Percentiles rank a stretch among this genome's conserved stretches.
Conservation (phyloP, 37 sponge, comb jelly and placozoan species). For the Geodia barretti region DNA sequence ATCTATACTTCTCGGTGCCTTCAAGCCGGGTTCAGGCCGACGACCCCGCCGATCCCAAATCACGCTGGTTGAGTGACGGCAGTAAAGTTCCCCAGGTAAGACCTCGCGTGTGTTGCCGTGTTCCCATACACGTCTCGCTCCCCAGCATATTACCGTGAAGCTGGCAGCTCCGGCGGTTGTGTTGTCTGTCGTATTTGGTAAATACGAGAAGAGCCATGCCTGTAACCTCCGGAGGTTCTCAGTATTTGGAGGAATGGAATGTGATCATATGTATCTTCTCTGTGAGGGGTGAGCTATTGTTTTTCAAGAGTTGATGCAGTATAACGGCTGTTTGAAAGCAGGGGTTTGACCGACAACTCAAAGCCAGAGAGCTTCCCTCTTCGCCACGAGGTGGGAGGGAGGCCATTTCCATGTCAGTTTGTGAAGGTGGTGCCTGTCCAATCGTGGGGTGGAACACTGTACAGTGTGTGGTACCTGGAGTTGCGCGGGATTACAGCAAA, state of each 20-base stretch:
- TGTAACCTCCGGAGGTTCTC: conserved; percentile 78
- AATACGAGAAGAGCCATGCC: conserved; percentile 81
- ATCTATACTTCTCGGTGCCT: too few relatives aligned
- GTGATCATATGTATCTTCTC: conserved; percentile 37
- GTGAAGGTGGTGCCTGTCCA: conserved; percentile 76
- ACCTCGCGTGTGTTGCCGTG: neutral
- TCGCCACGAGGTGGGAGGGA: conserved; percentile 30
- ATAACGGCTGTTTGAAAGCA: neutral
- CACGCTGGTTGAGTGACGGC: conserved; percentile 78
- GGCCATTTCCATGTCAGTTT: conserved; percentile 58
- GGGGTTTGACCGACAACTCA: conserved; percentile 59
- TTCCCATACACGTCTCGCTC: too few relatives aligned
- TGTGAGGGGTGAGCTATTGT: conserved; percentile 53
- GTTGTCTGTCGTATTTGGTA: conserved; percentile 73
- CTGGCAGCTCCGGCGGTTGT: conserved; percentile 66
- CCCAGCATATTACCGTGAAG: conserved; percentile 66
- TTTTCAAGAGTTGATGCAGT: neutral
- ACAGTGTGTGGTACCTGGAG: conserved; percentile 88
- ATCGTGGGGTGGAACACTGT: conserved; percentile 73
- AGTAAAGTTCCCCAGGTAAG: conserved; percentile 72
- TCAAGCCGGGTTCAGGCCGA: conserved; percentile 70
- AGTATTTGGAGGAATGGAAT: conserved; percentile 73
- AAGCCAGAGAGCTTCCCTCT: conserved; percentile 61
- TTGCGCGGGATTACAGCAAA: conserved; percentile 56
- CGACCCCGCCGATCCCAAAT: conserved; percentile 73